Base-by-base conservation (phyloP, 2,797 vertebrate genomes). In the Tragopan temminckii region DNA sequence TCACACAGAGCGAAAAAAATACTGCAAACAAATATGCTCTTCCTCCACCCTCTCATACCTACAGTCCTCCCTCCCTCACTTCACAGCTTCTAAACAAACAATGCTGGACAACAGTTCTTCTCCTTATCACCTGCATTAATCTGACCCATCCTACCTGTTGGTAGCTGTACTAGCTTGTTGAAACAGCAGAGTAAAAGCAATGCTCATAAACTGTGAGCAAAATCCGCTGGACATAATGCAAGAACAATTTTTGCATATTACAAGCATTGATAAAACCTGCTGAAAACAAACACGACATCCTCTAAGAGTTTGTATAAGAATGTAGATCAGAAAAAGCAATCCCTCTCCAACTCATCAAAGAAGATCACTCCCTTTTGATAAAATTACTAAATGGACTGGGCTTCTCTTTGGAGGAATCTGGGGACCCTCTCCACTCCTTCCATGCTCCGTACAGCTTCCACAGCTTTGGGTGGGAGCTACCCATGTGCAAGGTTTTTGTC, bases 11-110 rank as follows among this genome's bases (percentile, higher is more conserved):
- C 16, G 46, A 8, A 72, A 90, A 70, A 77, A 50, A 40, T 3
- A 8, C 40, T 80, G 70, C 33, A 70, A 85, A 77, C 27, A 43
- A 63, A 63, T 36, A 42, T 8, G 77, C 50, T 14, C 21, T 71
- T 33, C 48, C 33, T 80, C 23, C n/a, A 35, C 21, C 50, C 1
- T 0, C 17, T 67, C 53, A 46, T 46, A 71, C 76, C 7, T 17
- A 64, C 14, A 10, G 35, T 80, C 42, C 62, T 95, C 16, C 61
- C 16, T 67, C 24, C 48, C 52, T 88, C 68, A 70, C 46, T 24
- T 77, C 84, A 87, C 13, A 45, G 40, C 68, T 85, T 50, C 68
- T 85, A 50, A 90, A 89, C 75, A 81, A 91, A 72, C 18, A 67
- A 0, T n/a, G 74, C 19, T 35, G 33, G 80, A 77, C 46, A 95